Base-by-base conservation (phyloP, 2,888 invertebrate species). In the Synanthedon formicaeformis region DNA sequence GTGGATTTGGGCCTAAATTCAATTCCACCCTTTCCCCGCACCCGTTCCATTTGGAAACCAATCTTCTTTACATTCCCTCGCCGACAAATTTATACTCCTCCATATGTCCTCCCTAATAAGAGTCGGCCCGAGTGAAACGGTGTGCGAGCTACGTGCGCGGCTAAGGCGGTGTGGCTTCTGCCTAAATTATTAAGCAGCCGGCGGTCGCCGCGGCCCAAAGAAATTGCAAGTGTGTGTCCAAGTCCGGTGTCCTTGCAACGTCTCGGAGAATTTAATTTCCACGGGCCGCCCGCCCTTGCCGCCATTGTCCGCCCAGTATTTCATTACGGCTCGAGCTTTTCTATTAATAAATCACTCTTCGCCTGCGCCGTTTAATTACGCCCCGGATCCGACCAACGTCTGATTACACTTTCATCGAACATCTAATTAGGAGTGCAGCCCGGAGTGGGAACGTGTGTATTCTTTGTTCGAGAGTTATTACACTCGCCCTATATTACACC, bases 341-440 rank as follows among this genome's bases (percentile, higher is more conserved):
- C 87, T 87, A 87, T 86, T 87, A 87, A 87, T 87, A 87, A 87
- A 87, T 87, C 87, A 87, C 85, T 86, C 82, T 85, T 87, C 85
- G 86, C 84, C 77, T 75, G 78, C 76, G 74, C 79, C 82, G 79
- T 86, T 87, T 87, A 87, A 87, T 87, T 87, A 86, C 87, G 81
- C 75, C 79, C 82, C 75, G 79, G 82, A 82, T 84, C 82, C 81
- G 78, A 73, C 77, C 82, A 74, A 72, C 81, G 82, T 83, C 83
- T 85, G 86, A 87, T 87, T 85, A 87, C 87, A 85, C 78, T 86
- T 84, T 86, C 85, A 86, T 87, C 84, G 87, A 86, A 85, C 86
- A 83, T 85, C 83, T 87, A 86, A 87, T 86, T 86, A 85, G 83
- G 75, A 82, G 81, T 85, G 85, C 87, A 85, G 78, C 71, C 5